Base-by-base conservation (phyloP, 2,113 vertebrate species). In the Lipophrys pholis region DNA sequence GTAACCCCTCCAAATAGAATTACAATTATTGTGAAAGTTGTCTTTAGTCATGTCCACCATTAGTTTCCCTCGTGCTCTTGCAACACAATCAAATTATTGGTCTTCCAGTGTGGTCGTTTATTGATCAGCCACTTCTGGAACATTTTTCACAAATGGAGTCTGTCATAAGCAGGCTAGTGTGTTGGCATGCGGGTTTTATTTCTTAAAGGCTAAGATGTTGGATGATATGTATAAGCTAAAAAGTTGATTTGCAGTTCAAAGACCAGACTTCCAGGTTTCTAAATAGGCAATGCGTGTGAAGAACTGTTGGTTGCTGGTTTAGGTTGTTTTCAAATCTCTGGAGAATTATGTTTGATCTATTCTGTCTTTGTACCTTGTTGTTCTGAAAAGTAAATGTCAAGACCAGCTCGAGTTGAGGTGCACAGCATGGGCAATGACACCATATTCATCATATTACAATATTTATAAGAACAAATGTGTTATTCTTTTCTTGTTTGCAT, bases 111-210 rank as follows among this genome's bases (percentile, higher is more conserved):
- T 8, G 46, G 58, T 43, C 17, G 11, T 39, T 61, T 43, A 60
- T 50, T 56, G 48, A 49, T n/a, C 51, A 62, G 39, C 42, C 7
- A 14, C 41, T 17, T 46, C n/a, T 4, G 53, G 11, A 12, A 36
- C 6, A 11, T 69, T 50, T 67, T 69, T 52, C 51, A 69, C 57
- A 40, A 5, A 7, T 68, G 39, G 30, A 52, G 48, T 50, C 14
- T 15, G 17, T 61, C 56, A 76, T 60, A 60, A 61, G 50, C 60
- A n/a, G 0, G 41, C 51, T 16, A 42, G 40, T 55, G 52, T 49
- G 54, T 69, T 74, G 53, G 42, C 60, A 48, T 50, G 40, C 43
- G 21, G 21, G 41, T 73, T 45, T 39, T 16, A 58, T 58, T 17
- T 60, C 45, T 64, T 46, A 52, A 11, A 56, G 12, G 16, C 15